Evolutionary conservation across 2,113 vertebrate species (phyloP), one percentile per base, ranked within the genome.

Genomic region (Martes martes): DNA sequence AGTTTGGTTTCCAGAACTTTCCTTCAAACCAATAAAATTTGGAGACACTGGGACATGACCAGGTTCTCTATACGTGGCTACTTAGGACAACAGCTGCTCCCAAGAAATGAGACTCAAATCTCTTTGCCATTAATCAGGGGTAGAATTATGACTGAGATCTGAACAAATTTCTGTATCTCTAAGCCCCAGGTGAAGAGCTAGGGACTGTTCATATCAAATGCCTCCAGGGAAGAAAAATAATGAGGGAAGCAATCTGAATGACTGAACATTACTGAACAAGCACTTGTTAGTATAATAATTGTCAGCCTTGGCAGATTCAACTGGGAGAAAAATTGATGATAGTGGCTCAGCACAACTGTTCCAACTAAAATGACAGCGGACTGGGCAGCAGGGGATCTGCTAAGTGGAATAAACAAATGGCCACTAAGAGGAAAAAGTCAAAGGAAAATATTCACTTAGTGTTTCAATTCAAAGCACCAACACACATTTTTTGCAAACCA

Each of bases 241-340:
- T 91, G 95, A 98, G 31, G n/a, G 26, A 96, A 84, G 52, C 76
- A 82, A 76, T 63, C 26, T 28, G 57, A 96, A 80, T 94, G 85
- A 84, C 88, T 98, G 88, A 97, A 92, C 50, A 85, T 95, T 94
- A 92, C 8, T 92, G 89, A 98, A 76, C 42, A 97, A 91, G 88
- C 28, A 97, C 91, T 97, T 97, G 81, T 97, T 98, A 96, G 89
- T 97, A 76, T 98, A 98, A 94, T 96, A 96, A 97, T 97, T 97
- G 96, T 96, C 93, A 98, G 79, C 24, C 71, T 91, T 95, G 69
- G 57, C 79, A 98, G 71, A 95, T 33, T 94, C 96, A 97, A n/a
- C 81, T 90, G 95, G 39, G 57, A 97, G 45, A 96, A 91, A 96
- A 98, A 98, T 83, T 55, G 93, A 80, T 79, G 79, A 74, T 10